phyloP scores from a whole-genome alignment of 2,113 vertebrate species.

The Alligator sinensis region DNA sequence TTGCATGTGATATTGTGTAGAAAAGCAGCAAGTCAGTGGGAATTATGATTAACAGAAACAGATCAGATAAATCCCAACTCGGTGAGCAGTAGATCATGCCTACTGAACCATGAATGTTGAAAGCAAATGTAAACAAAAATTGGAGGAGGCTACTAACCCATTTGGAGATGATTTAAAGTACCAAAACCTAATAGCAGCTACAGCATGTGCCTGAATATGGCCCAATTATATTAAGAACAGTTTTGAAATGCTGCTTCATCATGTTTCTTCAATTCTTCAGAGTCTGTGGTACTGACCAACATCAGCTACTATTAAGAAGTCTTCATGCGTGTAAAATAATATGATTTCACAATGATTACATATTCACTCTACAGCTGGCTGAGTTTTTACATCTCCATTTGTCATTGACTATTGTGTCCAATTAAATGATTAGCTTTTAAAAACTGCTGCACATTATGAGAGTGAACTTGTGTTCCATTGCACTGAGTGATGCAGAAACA shows the following conservation, averaged over 20 bases:
- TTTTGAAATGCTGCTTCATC: slow-evolving; percentile 74
- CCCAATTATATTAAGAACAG: slow-evolving; percentile 70
- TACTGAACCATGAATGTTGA: slow-evolving; percentile 47
- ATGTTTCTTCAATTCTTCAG: slow-evolving; percentile 84
- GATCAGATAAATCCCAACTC: slow-evolving; percentile 24
- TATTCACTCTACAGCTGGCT: slow-evolving; percentile 99
- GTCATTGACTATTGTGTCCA: slow-evolving; percentile 99
- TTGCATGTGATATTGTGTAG: slow-evolving; percentile 3
- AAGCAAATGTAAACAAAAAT: slow-evolving; percentile 68
- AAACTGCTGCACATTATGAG: slow-evolving; percentile 98
- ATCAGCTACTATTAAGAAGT: slow-evolving; percentile 97
- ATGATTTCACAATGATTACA: slow-evolving; percentile 99
- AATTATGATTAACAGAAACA: slow-evolving; percentile 29
- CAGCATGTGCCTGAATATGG: slow-evolving; percentile 40
- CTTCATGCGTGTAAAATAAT: slow-evolving; percentile 99
- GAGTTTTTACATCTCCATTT: slow-evolving; percentile 99
- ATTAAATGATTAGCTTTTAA: slow-evolving; percentile 99
- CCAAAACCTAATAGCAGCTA: slow-evolving; percentile 66
- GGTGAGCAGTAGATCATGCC: slow-evolving; percentile 49
- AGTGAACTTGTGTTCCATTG: slow-evolving; percentile 99
- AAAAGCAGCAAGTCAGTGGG: slow-evolving; percentile 42
- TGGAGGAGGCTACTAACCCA: slow-evolving; percentile 43
- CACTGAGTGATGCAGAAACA: slow-evolving; percentile 99
- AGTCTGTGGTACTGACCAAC: slow-evolving; percentile 86
- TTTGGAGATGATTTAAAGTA: slow-evolving; percentile 53